Evolutionary conservation across 92 coral and sea anemone genomes (phyloP).

Genomic region (Ricordea florida): DNA sequence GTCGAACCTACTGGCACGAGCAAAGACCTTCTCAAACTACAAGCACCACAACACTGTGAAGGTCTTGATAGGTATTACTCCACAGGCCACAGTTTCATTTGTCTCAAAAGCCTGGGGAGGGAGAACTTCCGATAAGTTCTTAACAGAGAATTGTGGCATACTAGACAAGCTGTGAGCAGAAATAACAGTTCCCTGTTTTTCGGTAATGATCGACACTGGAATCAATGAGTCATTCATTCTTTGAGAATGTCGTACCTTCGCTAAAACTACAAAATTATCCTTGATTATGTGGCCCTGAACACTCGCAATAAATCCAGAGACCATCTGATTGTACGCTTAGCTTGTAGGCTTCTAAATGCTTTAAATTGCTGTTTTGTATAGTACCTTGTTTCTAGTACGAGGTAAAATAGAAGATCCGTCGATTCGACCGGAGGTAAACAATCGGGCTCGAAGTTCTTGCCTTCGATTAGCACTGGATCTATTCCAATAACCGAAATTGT

Average conservation of each 20-base stretch:
- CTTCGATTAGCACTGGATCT: neutral
- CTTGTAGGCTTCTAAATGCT: constrained; percentile 34
- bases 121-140: constrained; percentile 41
- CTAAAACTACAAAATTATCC: constrained; percentile 41
- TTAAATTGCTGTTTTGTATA: constrained; percentile 43
- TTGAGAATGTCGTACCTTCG: constrained; percentile 50
- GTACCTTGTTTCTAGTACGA: constrained; percentile 24
- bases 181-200: constrained; percentile 24
- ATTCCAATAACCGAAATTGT: constrained; percentile 7
- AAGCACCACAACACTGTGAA: constrained; percentile 60
- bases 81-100: constrained; percentile 53
- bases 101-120: constrained; percentile 63
- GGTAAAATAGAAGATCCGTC: neutral
- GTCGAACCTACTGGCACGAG: constrained; percentile 43
- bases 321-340: constrained; percentile 39
- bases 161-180: constrained; percentile 31
- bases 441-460: neutral
- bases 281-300: constrained; percentile 29
- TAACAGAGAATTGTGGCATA: constrained; percentile 37
- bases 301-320: constrained; percentile 20
- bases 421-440: neutral
- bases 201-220: constrained; percentile 19
- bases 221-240: constrained; percentile 24
- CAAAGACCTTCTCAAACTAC: constrained; percentile 39
- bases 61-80: constrained; percentile 67